Conservation (phyloP, 2,113 vertebrate genomes). For the Hippocampus abdominalis region DNA sequence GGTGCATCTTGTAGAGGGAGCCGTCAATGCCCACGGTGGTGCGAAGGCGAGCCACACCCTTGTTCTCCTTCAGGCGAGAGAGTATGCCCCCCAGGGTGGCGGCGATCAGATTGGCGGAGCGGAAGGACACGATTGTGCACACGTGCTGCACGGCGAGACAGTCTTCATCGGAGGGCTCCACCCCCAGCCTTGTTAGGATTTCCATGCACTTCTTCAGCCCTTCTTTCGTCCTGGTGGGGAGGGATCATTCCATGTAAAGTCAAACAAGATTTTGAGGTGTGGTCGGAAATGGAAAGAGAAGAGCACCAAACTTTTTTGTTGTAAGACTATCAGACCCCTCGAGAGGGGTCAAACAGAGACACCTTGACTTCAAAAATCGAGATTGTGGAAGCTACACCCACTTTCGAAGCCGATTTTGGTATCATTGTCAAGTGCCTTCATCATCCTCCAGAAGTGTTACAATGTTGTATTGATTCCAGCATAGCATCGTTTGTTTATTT, state of each 20-base stretch:
- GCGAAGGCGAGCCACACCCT: slow-evolving; percentile 82
- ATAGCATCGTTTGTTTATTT: no score
- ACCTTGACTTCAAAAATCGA: no score
- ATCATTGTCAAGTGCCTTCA: no score
- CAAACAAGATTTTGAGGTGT: background rate
- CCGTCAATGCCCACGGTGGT: slow-evolving; percentile 95
- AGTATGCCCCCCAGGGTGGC: slow-evolving; percentile 85
- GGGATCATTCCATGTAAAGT: background rate
- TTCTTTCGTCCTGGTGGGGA: slow-evolving; percentile 84
- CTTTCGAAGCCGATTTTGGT: no score
- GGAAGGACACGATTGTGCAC: slow-evolving; percentile 93
- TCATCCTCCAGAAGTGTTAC: no score
- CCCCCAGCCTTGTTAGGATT: slow-evolving; percentile 86
- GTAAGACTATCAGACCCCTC: no score
- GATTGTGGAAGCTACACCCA: no score
- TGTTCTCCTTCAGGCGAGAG: slow-evolving; percentile 87
- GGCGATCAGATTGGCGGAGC: slow-evolving; percentile 90
- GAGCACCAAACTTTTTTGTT: no score
- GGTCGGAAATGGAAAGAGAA: background rate
- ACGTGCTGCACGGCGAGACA: slow-evolving; percentile 93
- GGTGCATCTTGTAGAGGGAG: slow-evolving; percentile 98
- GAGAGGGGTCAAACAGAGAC: no score
- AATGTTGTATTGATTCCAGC: no score
- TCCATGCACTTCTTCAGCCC: slow-evolving; percentile 93
- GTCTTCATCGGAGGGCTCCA: slow-evolving; percentile 91